A percentile compares a stretch with the other conserved stretches of the same genome.
Evolutionary conservation across 2,113 vertebrate species (phyloP).

Genomic region (Alligator mississippiensis): DNA sequence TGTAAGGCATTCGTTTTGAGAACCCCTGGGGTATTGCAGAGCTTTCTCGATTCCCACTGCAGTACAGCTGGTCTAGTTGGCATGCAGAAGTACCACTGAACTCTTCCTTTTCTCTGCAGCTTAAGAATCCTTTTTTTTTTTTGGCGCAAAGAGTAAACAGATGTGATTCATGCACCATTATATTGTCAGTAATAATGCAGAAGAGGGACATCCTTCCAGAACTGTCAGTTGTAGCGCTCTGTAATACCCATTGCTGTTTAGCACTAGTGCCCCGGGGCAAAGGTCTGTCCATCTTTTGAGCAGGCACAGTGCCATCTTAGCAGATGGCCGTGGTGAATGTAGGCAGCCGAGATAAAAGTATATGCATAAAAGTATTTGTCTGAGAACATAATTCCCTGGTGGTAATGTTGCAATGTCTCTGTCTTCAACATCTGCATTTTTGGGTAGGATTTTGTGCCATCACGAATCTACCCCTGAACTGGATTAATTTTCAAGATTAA

Average conservation of each 20-base stretch:
- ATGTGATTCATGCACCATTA: constrained; percentile 5
- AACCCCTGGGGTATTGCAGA: neutral
- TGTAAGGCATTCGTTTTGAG: neutral
- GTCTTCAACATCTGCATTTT: fast-evolving
- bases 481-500: neutral
- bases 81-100: neutral
- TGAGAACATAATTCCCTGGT: neutral
- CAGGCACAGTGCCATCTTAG: neutral
- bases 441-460: neutral
- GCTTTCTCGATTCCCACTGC: neutral
- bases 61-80: fast-evolving
- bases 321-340: neutral
- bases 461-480: neutral
- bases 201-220: constrained; percentile 20
- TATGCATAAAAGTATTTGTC: neutral
- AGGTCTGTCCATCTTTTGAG: fast-evolving
- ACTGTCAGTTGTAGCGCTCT: neutral
- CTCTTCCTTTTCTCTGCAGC: constrained; percentile 9
- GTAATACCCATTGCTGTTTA: neutral
- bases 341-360: neutral
- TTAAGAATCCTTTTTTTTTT: constrained; percentile 11
- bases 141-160: constrained; percentile 40
- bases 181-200: neutral
- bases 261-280: fast-evolving
- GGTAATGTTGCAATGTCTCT: neutral